Evolutionary conservation across 2,888 invertebrate genomes (phyloP), one percentile per base, ranked within the genome.

Genomic region (Lasius platythorax): DNA sequence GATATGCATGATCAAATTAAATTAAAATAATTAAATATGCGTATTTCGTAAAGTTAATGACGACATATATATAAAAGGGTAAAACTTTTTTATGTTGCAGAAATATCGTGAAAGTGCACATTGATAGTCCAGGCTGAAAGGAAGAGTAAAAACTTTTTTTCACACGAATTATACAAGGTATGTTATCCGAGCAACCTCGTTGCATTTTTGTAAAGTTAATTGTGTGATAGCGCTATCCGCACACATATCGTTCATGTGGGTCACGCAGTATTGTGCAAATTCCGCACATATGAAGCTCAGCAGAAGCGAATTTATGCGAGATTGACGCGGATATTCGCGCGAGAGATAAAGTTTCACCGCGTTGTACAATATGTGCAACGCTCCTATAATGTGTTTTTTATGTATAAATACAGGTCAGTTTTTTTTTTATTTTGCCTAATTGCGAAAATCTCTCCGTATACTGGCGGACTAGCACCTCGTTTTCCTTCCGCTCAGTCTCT

Each of bases 151-250:
- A 33, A 70, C 12, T 78, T 78, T 40, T 56, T 70, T 18, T 53
- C n/a, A 3, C 33, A 8, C 50, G 28, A 23, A 18, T 37, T 37
- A 23, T 37, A n/a, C 12, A 46, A 43, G 37, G 33, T 37, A 30
- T 33, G 72, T 58, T 72, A 79, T 73, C 61, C 12, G 46, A 46
- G n/a, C 74, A 73, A 73, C 12, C 46, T 73, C 61, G 12, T 72
- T 81, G 46, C 74, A 81, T 81, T 73, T 81, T 73, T 50, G 37
- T 63, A 73, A 73, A 81, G 61, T 46, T 61, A 61, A 73, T 61
- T 28, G 33, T 61, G 12, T 46, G 33, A 56, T 56, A 68, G 30
- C 5, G n/a, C n/a, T 58, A 43, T 40, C 53, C 68, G 23, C n/a
- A 23, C n/a, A 18, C 3, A 1, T 30, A 15, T 15, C 8, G 43